Percentiles rank a stretch among this genome's conserved stretches.
Evolutionary conservation across 1,140 invertebrate species (phyloP).

Genomic region (Plutomurus gul): DNA sequence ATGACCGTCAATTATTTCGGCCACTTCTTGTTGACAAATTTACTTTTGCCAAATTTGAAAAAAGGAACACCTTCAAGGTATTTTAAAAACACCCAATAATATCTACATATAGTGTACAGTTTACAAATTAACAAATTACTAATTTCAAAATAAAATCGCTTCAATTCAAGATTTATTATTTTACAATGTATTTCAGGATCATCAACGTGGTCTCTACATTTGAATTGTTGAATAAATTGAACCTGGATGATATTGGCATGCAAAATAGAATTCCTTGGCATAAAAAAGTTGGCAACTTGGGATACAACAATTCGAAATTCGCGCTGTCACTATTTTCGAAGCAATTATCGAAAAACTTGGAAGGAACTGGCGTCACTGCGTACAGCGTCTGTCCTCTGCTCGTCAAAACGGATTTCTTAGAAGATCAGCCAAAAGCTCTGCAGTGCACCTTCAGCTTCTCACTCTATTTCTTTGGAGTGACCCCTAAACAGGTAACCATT

Average conservation of each 20-base stretch:
- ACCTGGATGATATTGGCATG: slow-evolving; percentile 11
- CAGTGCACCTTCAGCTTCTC: slow-evolving; percentile 37
- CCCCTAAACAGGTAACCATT: neutral
- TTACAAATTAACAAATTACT: too few species aligned
- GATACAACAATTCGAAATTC: slow-evolving; percentile 28
- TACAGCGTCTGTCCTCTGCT: slow-evolving; percentile 7
- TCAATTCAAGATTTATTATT: neutral
- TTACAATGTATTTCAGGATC: neutral
- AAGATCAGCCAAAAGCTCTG: neutral
- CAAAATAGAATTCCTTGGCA: neutral
- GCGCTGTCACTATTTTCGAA: slow-evolving; percentile 7
- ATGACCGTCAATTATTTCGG: too few species aligned
- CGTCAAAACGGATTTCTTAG: slow-evolving; percentile 21
- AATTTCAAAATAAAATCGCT: neutral
- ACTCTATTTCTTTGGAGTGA: neutral
- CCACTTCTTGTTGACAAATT: too few species aligned
- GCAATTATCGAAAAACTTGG: neutral
- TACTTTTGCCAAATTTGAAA: too few species aligned
- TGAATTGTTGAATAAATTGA: neutral
- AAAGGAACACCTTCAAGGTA: neutral
- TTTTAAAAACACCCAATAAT: neutral
- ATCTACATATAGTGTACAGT: too few species aligned
- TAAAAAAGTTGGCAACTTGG: slow-evolving; percentile 41
- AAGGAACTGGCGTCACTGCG: slow-evolving; percentile 3
- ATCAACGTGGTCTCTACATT: neutral